These are phyloP conservation scores for Tapirus indicus DNA, from an alignment of 2,797 vertebrate species.

Conservation along the genomic window DNA sequence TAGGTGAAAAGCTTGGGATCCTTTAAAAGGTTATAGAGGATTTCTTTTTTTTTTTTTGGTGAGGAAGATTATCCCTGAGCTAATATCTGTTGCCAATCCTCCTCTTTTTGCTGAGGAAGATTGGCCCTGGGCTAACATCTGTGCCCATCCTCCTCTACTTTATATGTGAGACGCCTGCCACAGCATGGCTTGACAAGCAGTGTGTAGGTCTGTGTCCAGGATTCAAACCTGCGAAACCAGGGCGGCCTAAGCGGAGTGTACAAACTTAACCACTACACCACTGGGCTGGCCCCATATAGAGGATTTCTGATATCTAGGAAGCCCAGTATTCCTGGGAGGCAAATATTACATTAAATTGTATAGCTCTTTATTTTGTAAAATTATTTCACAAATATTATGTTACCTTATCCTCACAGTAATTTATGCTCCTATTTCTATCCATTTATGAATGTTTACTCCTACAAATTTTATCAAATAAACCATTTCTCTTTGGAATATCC, in stretches of 20 bases:
- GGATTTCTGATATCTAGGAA: constrained; percentile 15
- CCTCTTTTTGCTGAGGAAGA: too few species aligned
- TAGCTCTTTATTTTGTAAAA: constrained; percentile 37
- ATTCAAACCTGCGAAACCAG: too few species aligned
- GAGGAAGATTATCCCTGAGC: too few species aligned
- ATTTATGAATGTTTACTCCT: not conserved
- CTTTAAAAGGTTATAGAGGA: not conserved
- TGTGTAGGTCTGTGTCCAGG: too few species aligned
- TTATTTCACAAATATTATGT: constrained; percentile 16
- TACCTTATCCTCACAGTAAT: not conserved
- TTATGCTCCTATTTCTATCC: not conserved
- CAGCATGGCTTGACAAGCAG: too few species aligned
- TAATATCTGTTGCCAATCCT: too few species aligned
- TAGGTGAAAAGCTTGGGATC: not conserved
- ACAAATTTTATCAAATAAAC: constrained; percentile 8
- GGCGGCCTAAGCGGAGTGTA: too few species aligned
- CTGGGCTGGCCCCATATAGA: not conserved
- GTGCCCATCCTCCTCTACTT: too few species aligned
- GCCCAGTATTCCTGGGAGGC: not conserved
- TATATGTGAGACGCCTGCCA: too few species aligned
- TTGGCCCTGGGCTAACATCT: too few species aligned
- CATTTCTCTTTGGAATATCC: not conserved
- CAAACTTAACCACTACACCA: too few species aligned
- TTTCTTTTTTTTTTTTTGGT: not conserved
- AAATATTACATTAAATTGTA: not conserved